These are phyloP conservation scores for Stegastes partitus DNA, from an alignment of 2,113 vertebrate species.

Conservation along the genomic window DNA sequence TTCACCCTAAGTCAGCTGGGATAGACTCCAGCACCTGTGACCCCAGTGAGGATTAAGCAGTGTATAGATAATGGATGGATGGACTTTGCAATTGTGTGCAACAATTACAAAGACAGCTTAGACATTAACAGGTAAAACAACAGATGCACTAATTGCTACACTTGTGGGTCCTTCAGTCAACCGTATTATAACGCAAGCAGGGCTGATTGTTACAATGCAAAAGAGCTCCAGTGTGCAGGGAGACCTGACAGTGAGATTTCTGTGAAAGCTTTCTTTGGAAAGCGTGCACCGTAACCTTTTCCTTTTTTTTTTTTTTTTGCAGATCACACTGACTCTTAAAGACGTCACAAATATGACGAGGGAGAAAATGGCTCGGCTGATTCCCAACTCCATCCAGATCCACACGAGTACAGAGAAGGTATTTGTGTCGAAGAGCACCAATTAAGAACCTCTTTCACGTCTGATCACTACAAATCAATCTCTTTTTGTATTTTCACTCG, in stretches of 20 bases:
- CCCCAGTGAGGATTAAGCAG: too few species aligned
- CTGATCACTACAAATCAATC: background rate
- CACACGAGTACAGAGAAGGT: conserved; percentile 91
- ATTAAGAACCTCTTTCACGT: background rate
- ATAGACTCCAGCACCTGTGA: too few species aligned
- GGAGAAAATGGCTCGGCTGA: conserved; percentile 93
- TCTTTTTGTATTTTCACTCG: background rate
- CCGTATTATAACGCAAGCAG: background rate
- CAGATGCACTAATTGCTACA: too few species aligned
- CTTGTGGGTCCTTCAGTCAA: too few species aligned
- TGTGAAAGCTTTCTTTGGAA: background rate
- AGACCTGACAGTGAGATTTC: background rate
- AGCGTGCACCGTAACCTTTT: background rate
- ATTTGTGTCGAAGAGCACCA: background rate
- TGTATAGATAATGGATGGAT: too few species aligned
- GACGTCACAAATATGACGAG: conserved; percentile 90
- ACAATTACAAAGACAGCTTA: too few species aligned
- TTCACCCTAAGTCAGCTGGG: too few species aligned
- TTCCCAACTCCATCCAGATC: conserved; percentile 96
- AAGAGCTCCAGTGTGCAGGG: background rate
- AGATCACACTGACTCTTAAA: conserved; percentile 90
- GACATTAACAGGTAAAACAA: too few species aligned
- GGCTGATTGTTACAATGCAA: background rate
- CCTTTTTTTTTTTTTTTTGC: conserved; percentile 5
- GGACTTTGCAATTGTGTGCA: too few species aligned